phyloP scores from a whole-genome alignment of 2,113 vertebrate genomes.

The Hyperopisus bebe region DNA sequence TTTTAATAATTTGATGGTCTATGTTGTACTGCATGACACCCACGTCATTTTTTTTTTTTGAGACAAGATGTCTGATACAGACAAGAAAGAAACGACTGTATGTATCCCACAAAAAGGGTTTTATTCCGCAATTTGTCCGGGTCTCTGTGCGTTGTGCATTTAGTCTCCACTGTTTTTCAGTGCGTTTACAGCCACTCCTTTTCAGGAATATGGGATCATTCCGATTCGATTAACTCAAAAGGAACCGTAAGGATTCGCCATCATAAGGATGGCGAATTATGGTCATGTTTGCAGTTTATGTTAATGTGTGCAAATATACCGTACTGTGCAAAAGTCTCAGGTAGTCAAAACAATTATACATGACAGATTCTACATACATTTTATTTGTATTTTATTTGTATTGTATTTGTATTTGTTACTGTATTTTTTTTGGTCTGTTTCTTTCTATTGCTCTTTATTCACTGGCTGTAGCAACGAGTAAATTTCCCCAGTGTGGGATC shows the following conservation, averaged over 20 bases:
- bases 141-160: background rate
- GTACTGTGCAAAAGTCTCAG: background rate
- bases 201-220: background rate
- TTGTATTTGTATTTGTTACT: no score
- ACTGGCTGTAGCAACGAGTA: no score
- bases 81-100: conserved; percentile 1
- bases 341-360: background rate
- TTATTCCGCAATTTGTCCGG: background rate
- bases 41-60: background rate
- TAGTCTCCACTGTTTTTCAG: background rate
- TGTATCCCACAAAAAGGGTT: background rate
- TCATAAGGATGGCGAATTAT: background rate
- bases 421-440: no score
- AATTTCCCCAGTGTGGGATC: no score
- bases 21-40: background rate
- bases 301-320: background rate
- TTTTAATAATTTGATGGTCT: background rate
- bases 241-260: no score
- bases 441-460: no score
- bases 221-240: background rate
- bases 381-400: no score
- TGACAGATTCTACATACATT: background rate
- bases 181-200: background rate
- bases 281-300: background rate
- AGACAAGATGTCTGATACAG: background rate